Evolutionary conservation across 2,113 vertebrate genomes (phyloP).

Genomic region (Tricholaema leucomelas): DNA sequence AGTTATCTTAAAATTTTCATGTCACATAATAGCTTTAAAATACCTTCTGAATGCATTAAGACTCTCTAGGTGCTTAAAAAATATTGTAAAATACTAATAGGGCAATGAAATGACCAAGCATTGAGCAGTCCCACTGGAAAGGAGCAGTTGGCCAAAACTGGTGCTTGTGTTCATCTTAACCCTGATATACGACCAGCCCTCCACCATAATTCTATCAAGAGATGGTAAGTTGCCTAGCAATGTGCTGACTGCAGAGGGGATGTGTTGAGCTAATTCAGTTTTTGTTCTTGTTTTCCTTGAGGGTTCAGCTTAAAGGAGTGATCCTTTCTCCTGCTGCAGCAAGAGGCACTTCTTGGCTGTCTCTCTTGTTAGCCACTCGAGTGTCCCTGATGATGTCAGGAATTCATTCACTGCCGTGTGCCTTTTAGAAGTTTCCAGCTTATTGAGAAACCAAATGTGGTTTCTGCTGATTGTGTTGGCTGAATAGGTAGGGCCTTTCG

Average conservation of each 20-base stretch:
- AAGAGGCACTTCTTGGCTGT: constrained; percentile 19
- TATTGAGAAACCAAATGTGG: constrained; percentile 58
- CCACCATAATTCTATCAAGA: constrained; percentile 56
- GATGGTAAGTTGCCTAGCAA: constrained; percentile 65
- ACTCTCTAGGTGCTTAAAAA: constrained; percentile 19
- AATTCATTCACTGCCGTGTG: constrained; percentile 28
- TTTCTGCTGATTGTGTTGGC: constrained; percentile 57
- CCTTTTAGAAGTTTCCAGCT: constrained; percentile 61
- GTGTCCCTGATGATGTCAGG: constrained; percentile 46
- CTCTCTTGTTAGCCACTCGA: constrained; percentile 37
- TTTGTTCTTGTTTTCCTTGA: constrained; percentile 50
- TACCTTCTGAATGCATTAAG: constrained; percentile 41
- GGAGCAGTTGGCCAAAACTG: constrained; percentile 60
- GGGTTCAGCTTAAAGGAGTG: constrained; percentile 49
- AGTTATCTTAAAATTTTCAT: constrained; percentile 64
- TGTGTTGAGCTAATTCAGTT: constrained; percentile 54
- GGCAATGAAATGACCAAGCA: background rate
- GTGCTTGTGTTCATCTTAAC: constrained; percentile 63
- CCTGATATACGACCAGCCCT: constrained; percentile 54
- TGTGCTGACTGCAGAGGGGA: constrained; percentile 34
- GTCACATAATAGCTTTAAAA: constrained; percentile 44
- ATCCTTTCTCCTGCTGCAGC: constrained; percentile 6
- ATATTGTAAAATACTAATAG: constrained; percentile 11
- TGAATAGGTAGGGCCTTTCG: constrained; percentile 50
- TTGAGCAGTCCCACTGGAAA: constrained; percentile 55